These are phyloP conservation scores for Aplodontia rufa DNA, from an alignment of 2,113 vertebrate species.

Conservation along the genomic window DNA sequence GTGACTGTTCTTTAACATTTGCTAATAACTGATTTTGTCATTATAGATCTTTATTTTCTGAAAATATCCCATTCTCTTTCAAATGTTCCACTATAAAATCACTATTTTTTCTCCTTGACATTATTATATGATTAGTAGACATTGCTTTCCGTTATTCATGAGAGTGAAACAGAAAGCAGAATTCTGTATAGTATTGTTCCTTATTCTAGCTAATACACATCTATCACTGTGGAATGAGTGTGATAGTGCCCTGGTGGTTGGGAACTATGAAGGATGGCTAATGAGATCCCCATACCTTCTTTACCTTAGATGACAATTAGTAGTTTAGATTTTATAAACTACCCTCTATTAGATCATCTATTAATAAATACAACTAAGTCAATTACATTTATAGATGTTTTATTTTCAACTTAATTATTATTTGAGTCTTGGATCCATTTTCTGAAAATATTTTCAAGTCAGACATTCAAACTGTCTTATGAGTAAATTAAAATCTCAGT, in stretches of 20 bases:
- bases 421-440: conserved; percentile 44
- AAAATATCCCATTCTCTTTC: conserved; percentile 29
- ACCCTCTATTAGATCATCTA: neutral
- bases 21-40: neutral
- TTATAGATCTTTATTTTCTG: neutral
- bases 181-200: neutral
- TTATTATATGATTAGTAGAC: neutral
- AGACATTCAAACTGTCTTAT: neutral
- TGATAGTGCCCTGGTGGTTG: neutral
- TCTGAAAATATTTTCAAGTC: neutral
- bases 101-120: neutral
- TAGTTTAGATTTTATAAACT: neutral
- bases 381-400: neutral
- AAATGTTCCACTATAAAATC: neutral
- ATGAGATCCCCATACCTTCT: neutral
- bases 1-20: neutral
- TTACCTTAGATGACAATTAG: neutral
- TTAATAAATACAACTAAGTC: neutral
- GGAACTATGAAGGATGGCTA: neutral
- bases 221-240: neutral
- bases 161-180: conserved; percentile 57
- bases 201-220: neutral
- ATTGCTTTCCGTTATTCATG: neutral
- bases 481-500: conserved; percentile 29
- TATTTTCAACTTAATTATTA: neutral